Evolutionary conservation across 2,888 invertebrate genomes (phyloP), one percentile per base, ranked within the genome.

Genomic region (Branchipolynoe longqiensis): DNA sequence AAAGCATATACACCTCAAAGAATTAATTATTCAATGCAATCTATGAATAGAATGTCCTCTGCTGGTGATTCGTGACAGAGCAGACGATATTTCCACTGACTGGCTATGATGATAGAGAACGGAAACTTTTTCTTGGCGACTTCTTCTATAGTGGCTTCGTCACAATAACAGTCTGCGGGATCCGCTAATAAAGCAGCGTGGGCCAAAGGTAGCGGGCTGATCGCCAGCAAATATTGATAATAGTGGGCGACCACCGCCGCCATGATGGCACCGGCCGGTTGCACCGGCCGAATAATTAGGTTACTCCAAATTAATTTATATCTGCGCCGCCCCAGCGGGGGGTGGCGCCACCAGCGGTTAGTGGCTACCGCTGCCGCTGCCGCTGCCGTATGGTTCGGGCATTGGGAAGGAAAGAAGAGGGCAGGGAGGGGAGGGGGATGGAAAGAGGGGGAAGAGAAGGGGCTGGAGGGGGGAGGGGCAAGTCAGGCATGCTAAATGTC

Each of bases 181-280:
- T 78, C 48, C 41, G 4, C 22, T 78, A 78, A 78, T 78, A 78
- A 28, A 18, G n/a, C 78, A 73, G 38, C 12, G 69, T 0, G 69
- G 69, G 41, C 22, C 22, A 48, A 25, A 1, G 28, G 1, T 14
- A 33, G 48, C 28, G 25, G 40, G 41, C 54, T 73, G 78, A 48
- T 78, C 78, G 28, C 25, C 54, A 12, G 78, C 78, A 78, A 78
- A 78, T 78, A 78, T 78, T 78, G 78, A 78, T 78, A 78, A 48
- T 78, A 25, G 28, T 48, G 8, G 25, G 22, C 41, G 22, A 2
- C 1, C 48, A 25, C 28, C 31, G 48, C 28, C 33, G 6, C 4
- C 36, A 12, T 25, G 73, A 6, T 18, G 38, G 41, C 22, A 2
- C 38, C 8, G 4, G 73, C 8, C 3, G 73, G 41, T 6, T 48